Percentiles rank a stretch among this genome's conserved stretches.
These are phyloP conservation scores for Calliopum simillimum DNA, from an alignment of 2,888 invertebrate genomes.

Conservation along the genomic window DNA sequence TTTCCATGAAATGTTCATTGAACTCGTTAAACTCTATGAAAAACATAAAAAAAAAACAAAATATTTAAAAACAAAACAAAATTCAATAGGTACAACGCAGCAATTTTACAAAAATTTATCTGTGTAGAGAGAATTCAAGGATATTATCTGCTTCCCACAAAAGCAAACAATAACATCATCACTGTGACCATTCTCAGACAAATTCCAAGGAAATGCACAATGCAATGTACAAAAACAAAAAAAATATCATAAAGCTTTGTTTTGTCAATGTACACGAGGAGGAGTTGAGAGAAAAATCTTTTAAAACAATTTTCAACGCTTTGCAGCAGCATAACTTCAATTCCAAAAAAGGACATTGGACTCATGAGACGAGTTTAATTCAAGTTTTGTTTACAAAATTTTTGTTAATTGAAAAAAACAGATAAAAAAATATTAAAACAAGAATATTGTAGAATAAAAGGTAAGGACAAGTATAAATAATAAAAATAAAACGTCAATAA, in stretches of 20 bases:
- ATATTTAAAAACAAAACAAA: no score
- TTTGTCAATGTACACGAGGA: slow-evolving; percentile 1
- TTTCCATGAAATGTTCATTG: no score
- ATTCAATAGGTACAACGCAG: no score
- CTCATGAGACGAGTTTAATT: slow-evolving; percentile 28
- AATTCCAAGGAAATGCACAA: slow-evolving; percentile 21
- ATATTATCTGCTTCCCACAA: no score
- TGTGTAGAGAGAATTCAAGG: no score
- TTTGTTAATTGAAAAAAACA: slow-evolving; percentile 24
- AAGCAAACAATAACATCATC: no score
- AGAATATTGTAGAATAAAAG: not conserved
- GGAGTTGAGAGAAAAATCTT: not conserved
- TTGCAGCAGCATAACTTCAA: slow-evolving; percentile 12
- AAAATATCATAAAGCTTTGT: not conserved
- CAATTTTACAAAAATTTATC: no score
- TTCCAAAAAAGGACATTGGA: slow-evolving; percentile 33
- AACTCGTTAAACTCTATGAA: no score
- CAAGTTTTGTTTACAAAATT: slow-evolving; percentile 24
- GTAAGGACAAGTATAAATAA: not conserved
- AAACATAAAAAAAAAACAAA: no score
- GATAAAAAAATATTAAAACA: slow-evolving; percentile 10
- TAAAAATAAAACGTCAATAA: slow-evolving; percentile 2
- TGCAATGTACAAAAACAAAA: not conserved
- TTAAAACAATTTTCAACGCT: slow-evolving; percentile 18
- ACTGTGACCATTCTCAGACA: slow-evolving; percentile 24